Evolutionary conservation across 2,888 invertebrate species (phyloP), one percentile per base, ranked within the genome.

Genomic region (Eupithecia subfuscata): DNA sequence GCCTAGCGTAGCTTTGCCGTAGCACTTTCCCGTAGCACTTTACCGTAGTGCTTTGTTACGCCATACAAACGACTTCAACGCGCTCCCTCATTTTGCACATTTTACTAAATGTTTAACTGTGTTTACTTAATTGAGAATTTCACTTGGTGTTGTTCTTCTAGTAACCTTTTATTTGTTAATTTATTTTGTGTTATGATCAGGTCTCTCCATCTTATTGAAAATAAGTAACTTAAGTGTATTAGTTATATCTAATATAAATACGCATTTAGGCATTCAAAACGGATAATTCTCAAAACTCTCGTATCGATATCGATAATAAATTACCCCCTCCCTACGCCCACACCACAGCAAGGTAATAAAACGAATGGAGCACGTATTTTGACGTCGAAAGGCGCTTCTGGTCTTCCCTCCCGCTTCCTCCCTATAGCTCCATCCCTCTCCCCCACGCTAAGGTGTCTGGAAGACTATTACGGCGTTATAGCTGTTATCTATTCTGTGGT

Each of bases 301-400:
- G 30, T 11, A 86, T 90, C 90, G 89, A 90, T 85, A 88, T 91
- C 90, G 89, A 89, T 78, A 78, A 18, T 40, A 8, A 5, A 83
- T 18, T 12, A 63, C 73, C 76, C 78, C 77, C 52, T 78, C 78
- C 73, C 80, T 79, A 78, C 69, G 78, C 75, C 82, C 79, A 80
- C 88, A 84, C 84, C 89, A 89, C 89, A 87, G 85, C 88, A 85
- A 85, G 87, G 93, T 90, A 94, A 95, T 94, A 95, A 95, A 95
- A 94, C 95, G 94, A 95, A 92, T 92, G 92, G 91, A 91, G 92
- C 95, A 94, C 94, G 95, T 95, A 95, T 95, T 95, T 95, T 94
- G 95, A 95, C 95, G 95, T 93, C 90, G 90, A 93, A 94, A 94
- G 95, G 95, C 95, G 95, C 95, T 95, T 95, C 95, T 95, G 95